phyloP scores from a whole-genome alignment of 2,888 invertebrate species.

The Mylabris sibirica region DNA sequence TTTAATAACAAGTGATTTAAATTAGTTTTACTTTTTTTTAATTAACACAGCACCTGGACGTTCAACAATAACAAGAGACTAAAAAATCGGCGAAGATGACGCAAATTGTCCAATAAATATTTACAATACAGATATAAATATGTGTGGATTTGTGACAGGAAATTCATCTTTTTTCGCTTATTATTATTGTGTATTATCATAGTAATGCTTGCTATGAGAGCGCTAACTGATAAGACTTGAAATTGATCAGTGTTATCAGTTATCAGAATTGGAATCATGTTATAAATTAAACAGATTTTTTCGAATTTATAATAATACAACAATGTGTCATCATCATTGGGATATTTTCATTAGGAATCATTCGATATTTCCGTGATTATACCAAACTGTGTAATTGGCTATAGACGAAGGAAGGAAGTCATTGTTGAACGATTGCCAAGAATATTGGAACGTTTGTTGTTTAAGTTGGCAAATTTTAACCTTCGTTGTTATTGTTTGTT shows the following conservation, averaged over 20 bases:
- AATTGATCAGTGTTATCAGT: not conserved
- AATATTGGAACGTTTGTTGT: constrained; percentile 25
- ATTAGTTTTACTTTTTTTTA: too few species aligned
- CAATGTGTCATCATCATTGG: not conserved
- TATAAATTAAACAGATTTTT: not conserved
- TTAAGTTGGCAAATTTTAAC: constrained; percentile 7
- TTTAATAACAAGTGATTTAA: too few species aligned
- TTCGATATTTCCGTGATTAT: constrained; percentile 8
- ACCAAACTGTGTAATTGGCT: not conserved
- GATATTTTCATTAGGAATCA: constrained; percentile 6
- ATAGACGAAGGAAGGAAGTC: constrained; percentile 46
- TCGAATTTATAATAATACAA: not conserved
- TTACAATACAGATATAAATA: constrained; percentile 18
- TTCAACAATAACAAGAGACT: not conserved
- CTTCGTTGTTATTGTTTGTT: constrained; percentile 6
- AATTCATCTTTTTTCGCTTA: constrained; percentile 27
- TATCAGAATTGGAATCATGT: not conserved
- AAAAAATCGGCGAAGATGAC: constrained; percentile 22
- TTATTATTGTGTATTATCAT: constrained; percentile 16
- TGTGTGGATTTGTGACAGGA: constrained; percentile 28
- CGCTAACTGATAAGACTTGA: constrained; percentile 10
- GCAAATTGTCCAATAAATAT: constrained; percentile 33
- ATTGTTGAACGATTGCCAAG: constrained; percentile 43
- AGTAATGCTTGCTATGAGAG: not conserved
- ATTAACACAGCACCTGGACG: not conserved